phyloP scores from a whole-genome alignment of 2,113 vertebrate genomes.

The Ovis canadensis region DNA sequence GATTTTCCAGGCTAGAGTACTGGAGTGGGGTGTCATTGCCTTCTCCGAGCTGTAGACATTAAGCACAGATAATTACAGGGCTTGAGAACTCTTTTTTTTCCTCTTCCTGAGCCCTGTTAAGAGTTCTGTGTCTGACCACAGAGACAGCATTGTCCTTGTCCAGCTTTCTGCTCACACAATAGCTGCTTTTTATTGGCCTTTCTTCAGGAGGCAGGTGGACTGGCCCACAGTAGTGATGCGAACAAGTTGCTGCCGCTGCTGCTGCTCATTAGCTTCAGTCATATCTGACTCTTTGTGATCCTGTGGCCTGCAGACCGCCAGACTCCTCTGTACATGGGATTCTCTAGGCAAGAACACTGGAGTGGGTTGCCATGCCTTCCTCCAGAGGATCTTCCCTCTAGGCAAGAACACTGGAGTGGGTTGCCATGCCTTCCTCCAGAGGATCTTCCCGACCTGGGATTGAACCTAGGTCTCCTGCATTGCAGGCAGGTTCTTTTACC shows the following conservation, averaged over 20 bases:
- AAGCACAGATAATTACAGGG: neutral
- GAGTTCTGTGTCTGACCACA: neutral
- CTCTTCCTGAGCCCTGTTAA: neutral
- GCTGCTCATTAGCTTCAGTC: neutral
- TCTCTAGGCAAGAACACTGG: neutral
- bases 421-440: neutral
- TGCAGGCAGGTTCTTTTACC: neutral
- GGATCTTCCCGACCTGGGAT: neutral
- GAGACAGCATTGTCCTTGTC: neutral
- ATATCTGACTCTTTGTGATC: neutral
- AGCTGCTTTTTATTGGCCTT: neutral
- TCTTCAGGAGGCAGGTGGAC: neutral
- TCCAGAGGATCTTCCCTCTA: neutral
- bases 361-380: neutral
- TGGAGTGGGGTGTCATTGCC: too few relatives aligned
- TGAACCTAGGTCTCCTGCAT: neutral
- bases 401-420: neutral
- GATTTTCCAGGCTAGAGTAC: too few relatives aligned
- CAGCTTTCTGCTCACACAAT: neutral
- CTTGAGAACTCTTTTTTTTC: neutral
- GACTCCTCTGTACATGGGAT: neutral
- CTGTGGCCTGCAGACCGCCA: accelerated
- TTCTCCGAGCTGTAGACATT: neutral
- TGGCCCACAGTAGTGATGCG: neutral
- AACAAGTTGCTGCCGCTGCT: neutral